These are phyloP conservation scores for Endotricha flammealis DNA, from an alignment of 2,888 invertebrate genomes.

Conservation along the genomic window DNA sequence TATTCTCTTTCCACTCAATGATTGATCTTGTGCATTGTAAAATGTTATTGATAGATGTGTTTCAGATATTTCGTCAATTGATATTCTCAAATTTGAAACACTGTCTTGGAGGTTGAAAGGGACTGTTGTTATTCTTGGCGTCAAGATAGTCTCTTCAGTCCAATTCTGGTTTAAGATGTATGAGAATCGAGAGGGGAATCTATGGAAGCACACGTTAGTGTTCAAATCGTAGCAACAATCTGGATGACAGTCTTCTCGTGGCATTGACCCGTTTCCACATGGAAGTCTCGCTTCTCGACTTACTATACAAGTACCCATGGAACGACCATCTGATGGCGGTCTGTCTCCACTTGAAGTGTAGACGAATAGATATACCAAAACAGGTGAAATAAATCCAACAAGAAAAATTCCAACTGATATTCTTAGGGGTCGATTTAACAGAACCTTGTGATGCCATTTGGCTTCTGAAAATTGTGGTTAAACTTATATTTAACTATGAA, in stretches of 20 bases:
- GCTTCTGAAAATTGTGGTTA: slow-evolving; percentile 64
- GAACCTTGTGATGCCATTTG: slow-evolving; percentile 56
- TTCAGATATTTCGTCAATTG: slow-evolving; percentile 52
- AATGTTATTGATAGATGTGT: slow-evolving; percentile 54
- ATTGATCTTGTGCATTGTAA: slow-evolving; percentile 38
- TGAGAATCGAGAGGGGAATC: slow-evolving; percentile 71
- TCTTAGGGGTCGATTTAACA: slow-evolving; percentile 56
- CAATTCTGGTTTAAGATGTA: slow-evolving; percentile 53
- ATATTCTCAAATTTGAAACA: slow-evolving; percentile 37
- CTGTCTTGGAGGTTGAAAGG: slow-evolving; percentile 48
- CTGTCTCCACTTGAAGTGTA: slow-evolving; percentile 38
- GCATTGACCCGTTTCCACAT: slow-evolving; percentile 50
- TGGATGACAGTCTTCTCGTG: slow-evolving; percentile 48
- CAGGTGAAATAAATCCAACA: slow-evolving; percentile 40
- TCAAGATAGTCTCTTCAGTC: slow-evolving; percentile 45
- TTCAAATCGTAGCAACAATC: slow-evolving; percentile 73
- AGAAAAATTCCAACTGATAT: slow-evolving; percentile 36
- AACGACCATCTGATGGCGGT: slow-evolving; percentile 54
- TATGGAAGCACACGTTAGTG: slow-evolving; percentile 66
- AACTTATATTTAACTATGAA: too few species aligned
- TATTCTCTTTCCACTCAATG: slow-evolving; percentile 35
- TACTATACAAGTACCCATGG: slow-evolving; percentile 58
- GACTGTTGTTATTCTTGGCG: slow-evolving; percentile 45
- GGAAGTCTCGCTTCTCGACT: slow-evolving; percentile 43
- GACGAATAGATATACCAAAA: slow-evolving; percentile 49